phyloP scores from a whole-genome alignment of 2,113 vertebrate species.

The Apistogramma diplotaenia region DNA sequence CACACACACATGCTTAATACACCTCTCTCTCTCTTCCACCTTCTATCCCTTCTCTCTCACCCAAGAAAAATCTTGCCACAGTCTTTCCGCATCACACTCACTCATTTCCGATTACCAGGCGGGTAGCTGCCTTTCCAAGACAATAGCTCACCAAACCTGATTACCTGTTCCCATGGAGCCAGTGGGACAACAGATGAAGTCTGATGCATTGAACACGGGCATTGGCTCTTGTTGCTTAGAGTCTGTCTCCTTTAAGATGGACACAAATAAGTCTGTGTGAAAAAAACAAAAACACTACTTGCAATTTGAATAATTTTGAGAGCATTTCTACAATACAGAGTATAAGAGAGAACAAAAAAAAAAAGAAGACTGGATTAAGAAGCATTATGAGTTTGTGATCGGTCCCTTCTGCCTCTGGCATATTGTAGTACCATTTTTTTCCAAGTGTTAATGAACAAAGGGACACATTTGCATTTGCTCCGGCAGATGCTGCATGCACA shows the following conservation, averaged over 20 bases:
- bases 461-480: not conserved
- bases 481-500: not conserved
- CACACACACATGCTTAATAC: not conserved
- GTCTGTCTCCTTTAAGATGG: slow-evolving; percentile 25
- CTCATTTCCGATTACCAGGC: slow-evolving; percentile 70
- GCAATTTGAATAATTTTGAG: not conserved
- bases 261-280: not conserved
- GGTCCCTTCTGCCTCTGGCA: not conserved
- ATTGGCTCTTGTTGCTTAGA: slow-evolving; percentile 44
- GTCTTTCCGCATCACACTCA: slow-evolving; percentile 57
- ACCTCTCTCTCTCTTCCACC: slow-evolving; percentile 12
- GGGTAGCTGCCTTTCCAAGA: slow-evolving; percentile 59
- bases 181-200: slow-evolving; percentile 60
- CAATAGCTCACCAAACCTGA: slow-evolving; percentile 67
- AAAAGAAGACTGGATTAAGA: not conserved
- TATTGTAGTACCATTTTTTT: not conserved
- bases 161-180: slow-evolving; percentile 66
- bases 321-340: not conserved
- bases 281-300: slow-evolving; percentile 12
- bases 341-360: not conserved
- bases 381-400: not conserved
- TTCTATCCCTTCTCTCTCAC: slow-evolving; percentile 16
- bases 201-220: slow-evolving; percentile 30
- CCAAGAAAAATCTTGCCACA: slow-evolving; percentile 13
- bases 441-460: not conserved